phyloP scores from a whole-genome alignment of 2,888 invertebrate genomes.

The Hirtodrosophila confusa region DNA sequence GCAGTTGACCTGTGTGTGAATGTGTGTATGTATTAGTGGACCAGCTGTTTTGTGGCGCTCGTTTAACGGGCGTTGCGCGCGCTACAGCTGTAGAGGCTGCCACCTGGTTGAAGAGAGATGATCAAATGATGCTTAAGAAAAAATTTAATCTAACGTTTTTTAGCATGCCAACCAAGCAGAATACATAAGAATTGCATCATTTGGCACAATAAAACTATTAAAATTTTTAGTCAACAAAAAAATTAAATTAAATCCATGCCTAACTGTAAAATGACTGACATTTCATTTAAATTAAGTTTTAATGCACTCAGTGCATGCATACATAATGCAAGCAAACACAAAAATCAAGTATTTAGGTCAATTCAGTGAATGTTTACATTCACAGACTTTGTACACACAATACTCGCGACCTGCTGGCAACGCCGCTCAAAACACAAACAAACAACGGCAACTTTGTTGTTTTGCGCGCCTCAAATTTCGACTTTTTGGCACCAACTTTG shows the following conservation, averaged over 20 bases:
- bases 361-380: conserved; percentile 39
- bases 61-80: conserved; percentile 49
- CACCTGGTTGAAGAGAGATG: conserved; percentile 41
- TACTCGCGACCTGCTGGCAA: conserved; percentile 56
- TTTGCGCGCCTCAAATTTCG: conserved; percentile 63
- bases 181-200: not conserved
- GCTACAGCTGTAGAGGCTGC: conserved; percentile 65
- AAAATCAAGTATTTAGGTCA: conserved; percentile 27
- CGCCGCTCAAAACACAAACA: conserved; percentile 64
- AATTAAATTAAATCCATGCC: too few species aligned
- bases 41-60: conserved; percentile 61
- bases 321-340: conserved; percentile 1
- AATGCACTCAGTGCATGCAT: not conserved
- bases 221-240: not conserved
- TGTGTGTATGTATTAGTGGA: conserved; percentile 24
- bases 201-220: not conserved
- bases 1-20: conserved; percentile 36
- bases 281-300: not conserved
- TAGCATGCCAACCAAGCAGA: not conserved
- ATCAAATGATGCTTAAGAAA: not conserved
- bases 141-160: not conserved
- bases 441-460: conserved; percentile 70
- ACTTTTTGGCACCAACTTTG: conserved; percentile 74
- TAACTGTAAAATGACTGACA: too few species aligned
- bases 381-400: conserved; percentile 13